A percentile compares a stretch with the other conserved stretches of the same genome.
phyloP scores from a whole-genome alignment of 2,888 invertebrate genomes.

The Drosophila borealis region DNA sequence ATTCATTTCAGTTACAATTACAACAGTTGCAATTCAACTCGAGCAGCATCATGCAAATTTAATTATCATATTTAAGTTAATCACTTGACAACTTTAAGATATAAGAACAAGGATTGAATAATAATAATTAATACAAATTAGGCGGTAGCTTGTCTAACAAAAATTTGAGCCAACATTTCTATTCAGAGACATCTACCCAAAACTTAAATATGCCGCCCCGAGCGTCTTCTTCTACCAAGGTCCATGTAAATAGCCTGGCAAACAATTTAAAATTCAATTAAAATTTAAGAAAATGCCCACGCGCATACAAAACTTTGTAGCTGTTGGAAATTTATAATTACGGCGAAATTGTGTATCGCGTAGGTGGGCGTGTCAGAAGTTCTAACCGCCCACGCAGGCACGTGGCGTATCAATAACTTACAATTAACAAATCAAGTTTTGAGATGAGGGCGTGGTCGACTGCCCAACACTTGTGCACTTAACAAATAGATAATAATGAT shows the following conservation, averaged over 20 bases:
- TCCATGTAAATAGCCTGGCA: slow-evolving; percentile 3
- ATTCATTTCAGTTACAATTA: no score
- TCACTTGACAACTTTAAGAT: no score
- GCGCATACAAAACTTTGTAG: slow-evolving; percentile 6
- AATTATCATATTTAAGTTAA: no score
- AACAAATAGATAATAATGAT: slow-evolving; percentile 38
- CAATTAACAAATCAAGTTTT: slow-evolving; percentile 30
- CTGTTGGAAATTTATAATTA: slow-evolving; percentile 39
- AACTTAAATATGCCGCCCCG: slow-evolving; percentile 2
- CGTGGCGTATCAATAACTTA: slow-evolving; percentile 35
- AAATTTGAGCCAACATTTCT: slow-evolving; percentile 3
- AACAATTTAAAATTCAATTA: slow-evolving; percentile 61
- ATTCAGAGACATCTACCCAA: slow-evolving; percentile 16
- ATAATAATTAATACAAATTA: no score
- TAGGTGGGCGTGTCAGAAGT: slow-evolving; percentile 15
- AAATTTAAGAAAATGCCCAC: slow-evolving; percentile 19
- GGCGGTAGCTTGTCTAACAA: no score
- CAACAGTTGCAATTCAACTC: no score
- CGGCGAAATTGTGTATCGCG: slow-evolving; percentile 6
- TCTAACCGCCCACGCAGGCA: neutral
- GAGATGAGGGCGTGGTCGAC: neutral
- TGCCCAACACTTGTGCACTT: neutral
- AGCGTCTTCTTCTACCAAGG: no score
- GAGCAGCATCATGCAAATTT: no score
- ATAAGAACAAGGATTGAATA: no score